Conservation (phyloP, 2,888 invertebrate genomes). For the Allolobophora icterica region DNA sequence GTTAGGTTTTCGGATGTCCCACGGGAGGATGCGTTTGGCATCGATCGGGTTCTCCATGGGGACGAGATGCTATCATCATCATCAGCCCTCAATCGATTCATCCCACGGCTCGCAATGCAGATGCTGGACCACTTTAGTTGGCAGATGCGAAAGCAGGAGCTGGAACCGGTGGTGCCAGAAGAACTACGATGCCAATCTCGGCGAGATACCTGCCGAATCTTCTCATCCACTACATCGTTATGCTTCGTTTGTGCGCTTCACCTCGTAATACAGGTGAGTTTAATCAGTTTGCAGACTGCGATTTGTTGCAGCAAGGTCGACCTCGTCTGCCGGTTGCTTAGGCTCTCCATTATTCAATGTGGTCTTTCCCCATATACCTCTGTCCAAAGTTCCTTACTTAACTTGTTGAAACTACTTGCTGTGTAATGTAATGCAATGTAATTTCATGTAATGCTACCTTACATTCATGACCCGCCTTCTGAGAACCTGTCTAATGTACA, state of each 20-base stretch:
- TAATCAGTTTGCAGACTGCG: neutral
- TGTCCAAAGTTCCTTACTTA: no score
- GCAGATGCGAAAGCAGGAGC: neutral
- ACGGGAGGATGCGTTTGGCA: neutral
- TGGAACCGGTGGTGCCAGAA: neutral
- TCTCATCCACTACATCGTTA: neutral
- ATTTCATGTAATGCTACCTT: no score
- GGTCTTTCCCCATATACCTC: no score
- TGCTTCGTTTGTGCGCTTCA: neutral
- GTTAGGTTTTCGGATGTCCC: conserved; percentile 4
- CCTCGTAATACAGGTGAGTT: neutral
- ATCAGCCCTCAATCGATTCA: neutral
- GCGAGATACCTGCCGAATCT: neutral
- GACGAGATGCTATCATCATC: conserved; percentile 12
- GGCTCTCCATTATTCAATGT: no score
- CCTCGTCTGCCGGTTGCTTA: no score
- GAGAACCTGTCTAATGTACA: no score
- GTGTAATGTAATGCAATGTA: no score
- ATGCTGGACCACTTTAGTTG: neutral
- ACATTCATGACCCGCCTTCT: no score
- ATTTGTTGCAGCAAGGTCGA: neutral
- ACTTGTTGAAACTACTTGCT: neutral
- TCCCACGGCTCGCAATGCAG: neutral
- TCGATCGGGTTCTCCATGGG: neutral
- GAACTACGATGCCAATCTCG: neutral